Conservation (phyloP, 2,888 invertebrate species). For the Oligia fasciuncula region DNA sequence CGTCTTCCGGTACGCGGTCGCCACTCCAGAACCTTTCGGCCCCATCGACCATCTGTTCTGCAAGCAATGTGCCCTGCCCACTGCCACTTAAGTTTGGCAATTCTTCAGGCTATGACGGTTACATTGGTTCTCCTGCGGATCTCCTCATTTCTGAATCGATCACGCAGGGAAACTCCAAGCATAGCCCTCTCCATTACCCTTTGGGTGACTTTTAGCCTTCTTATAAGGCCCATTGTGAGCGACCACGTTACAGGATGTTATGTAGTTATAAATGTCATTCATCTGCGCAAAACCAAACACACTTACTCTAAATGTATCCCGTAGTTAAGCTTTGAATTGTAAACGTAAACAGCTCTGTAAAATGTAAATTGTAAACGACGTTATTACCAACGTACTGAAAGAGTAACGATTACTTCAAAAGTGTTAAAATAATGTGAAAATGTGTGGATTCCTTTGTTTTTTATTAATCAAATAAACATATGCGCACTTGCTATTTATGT, state of each 20-base stretch:
- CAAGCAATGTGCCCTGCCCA: too few relatives aligned
- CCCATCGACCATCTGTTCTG: too few relatives aligned
- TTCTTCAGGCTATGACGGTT: too few relatives aligned
- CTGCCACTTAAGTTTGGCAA: too few relatives aligned
- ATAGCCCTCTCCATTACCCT: too few relatives aligned
- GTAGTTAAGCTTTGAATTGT: constrained; percentile 28
- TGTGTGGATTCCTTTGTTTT: constrained; percentile 18
- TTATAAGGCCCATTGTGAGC: too few relatives aligned
- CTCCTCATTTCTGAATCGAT: too few relatives aligned
- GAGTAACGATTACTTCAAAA: constrained; percentile 10
- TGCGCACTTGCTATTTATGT: constrained; percentile 18
- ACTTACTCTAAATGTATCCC: constrained; percentile 19
- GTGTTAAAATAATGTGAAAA: neutral
- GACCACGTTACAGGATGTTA: constrained; percentile 19
- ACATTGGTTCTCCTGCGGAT: too few relatives aligned
- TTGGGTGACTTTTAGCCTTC: too few relatives aligned
- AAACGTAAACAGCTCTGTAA: constrained; percentile 37
- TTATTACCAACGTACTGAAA: constrained; percentile 26
- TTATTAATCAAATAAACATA: constrained; percentile 15
- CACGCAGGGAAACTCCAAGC: too few relatives aligned
- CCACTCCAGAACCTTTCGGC: too few relatives aligned
- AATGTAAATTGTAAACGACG: constrained; percentile 27
- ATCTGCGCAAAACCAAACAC: constrained; percentile 28
- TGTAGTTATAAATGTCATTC: constrained; percentile 9
- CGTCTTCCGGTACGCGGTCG: too few relatives aligned